Evolutionary conservation across 2,113 vertebrate genomes (phyloP).

Genomic region (Spermophilus dauricus): DNA sequence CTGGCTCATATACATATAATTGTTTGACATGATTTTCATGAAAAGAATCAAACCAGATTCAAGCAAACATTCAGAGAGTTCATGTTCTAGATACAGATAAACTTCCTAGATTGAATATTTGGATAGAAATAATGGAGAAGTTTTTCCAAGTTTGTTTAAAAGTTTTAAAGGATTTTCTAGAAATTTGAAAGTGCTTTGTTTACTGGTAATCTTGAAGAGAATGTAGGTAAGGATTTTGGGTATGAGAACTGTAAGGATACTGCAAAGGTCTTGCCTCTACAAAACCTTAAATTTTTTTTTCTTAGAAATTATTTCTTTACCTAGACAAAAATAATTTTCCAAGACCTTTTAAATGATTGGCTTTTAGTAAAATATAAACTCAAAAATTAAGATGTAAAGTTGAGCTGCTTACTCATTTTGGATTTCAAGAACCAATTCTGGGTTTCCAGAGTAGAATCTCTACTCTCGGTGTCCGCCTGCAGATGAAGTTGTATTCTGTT

Average conservation of each 20-base stretch:
- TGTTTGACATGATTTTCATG: constrained; percentile 24
- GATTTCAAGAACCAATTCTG: not conserved
- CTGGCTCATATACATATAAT: not conserved
- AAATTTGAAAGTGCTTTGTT: not conserved
- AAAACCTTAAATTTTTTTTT: not conserved
- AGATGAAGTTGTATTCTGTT: not conserved
- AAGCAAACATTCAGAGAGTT: constrained; percentile 15
- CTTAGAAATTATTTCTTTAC: not conserved
- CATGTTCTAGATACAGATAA: not conserved
- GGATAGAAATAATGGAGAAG: not conserved
- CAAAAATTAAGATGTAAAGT: not conserved
- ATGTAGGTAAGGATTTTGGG: not conserved
- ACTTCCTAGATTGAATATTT: constrained; percentile 20
- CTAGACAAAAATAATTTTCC: not conserved
- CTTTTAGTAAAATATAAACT: constrained; percentile 20
- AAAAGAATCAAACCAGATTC: not conserved
- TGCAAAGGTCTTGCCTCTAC: not conserved
- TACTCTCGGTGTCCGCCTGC: not conserved
- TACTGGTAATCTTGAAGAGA: not conserved
- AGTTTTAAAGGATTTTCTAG: constrained; percentile 47
- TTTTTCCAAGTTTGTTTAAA: not conserved
- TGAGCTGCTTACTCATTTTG: not conserved
- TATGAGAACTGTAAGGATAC: not conserved
- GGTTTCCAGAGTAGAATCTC: not conserved
- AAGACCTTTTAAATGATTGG: not conserved